A percentile compares a stretch with the other conserved stretches of the same genome.
These are phyloP conservation scores for Oophaga pumilio DNA, from an alignment of 2,113 vertebrate genomes.

Conservation along the genomic window DNA sequence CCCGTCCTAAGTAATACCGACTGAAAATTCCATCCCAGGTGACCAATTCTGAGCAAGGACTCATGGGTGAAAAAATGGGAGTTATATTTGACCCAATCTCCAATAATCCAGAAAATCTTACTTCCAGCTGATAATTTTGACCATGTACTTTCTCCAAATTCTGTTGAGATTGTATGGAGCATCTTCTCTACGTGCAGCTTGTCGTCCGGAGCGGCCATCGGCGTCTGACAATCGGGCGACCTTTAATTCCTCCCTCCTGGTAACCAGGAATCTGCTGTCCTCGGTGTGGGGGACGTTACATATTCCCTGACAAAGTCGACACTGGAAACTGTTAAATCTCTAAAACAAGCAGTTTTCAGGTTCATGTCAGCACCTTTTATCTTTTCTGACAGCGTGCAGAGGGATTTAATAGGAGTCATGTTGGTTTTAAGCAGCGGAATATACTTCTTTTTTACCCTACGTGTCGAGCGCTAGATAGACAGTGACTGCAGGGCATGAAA, in stretches of 20 bases:
- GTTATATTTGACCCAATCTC: too few relatives aligned
- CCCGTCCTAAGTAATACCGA: too few relatives aligned
- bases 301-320: background rate
- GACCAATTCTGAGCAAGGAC: too few relatives aligned
- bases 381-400: conserved; percentile 35
- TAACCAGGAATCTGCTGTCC: background rate
- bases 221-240: background rate
- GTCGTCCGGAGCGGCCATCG: background rate
- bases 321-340: background rate
- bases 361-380: conserved; percentile 31
- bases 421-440: conserved; percentile 42
- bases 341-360: conserved; percentile 25
- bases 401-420: conserved; percentile 50
- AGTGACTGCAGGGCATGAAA: conserved; percentile 62
- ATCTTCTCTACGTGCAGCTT: too few relatives aligned
- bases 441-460: conserved; percentile 64
- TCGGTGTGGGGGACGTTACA: background rate
- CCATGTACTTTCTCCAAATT: too few relatives aligned
- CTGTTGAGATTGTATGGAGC: too few relatives aligned
- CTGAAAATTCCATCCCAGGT: too few relatives aligned
- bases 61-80: too few relatives aligned
- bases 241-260: background rate
- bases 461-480: conserved; percentile 67
- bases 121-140: background rate
- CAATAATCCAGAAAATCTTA: background rate